Percentiles rank a stretch among this genome's conserved stretches.
phyloP scores from a whole-genome alignment of 2,113 vertebrate species.

The Haemorhous mexicanus region DNA sequence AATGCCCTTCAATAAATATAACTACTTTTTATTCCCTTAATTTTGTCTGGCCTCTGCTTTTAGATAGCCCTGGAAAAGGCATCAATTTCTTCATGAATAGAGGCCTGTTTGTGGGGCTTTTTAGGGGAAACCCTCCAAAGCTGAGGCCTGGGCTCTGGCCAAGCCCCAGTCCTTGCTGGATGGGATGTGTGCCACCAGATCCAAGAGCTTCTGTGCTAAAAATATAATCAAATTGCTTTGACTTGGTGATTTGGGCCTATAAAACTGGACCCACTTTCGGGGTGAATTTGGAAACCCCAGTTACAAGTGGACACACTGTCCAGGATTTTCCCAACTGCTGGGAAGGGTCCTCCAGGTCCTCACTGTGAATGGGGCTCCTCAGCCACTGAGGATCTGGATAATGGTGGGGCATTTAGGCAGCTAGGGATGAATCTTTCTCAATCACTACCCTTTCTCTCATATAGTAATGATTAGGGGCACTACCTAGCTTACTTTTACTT shows the following conservation, averaged over 20 bases:
- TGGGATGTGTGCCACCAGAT: rapidly evolving
- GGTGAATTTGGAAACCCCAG: not conserved
- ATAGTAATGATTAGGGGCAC: not conserved
- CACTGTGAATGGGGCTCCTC: not conserved
- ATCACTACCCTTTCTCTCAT: no score
- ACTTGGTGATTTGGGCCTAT: not conserved
- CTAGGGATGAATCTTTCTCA: not conserved
- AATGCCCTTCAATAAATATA: not conserved
- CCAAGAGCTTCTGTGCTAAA: not conserved
- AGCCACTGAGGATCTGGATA: not conserved
- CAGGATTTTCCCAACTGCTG: not conserved
- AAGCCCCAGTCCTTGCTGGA: not conserved
- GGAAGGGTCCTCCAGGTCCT: not conserved
- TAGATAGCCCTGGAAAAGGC: not conserved
- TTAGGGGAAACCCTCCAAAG: not conserved
- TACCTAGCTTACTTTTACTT: not conserved
- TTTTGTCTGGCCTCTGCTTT: not conserved
- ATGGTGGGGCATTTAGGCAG: not conserved
- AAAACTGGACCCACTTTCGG: not conserved
- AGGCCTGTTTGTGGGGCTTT: not conserved
- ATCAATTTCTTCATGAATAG: not conserved
- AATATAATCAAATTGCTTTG: not conserved
- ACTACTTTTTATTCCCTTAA: not conserved
- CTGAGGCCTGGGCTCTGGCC: not conserved
- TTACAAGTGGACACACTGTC: rapidly evolving